Base-by-base conservation (phyloP, 2,888 invertebrate species). In the Tupiocoris notatus region DNA sequence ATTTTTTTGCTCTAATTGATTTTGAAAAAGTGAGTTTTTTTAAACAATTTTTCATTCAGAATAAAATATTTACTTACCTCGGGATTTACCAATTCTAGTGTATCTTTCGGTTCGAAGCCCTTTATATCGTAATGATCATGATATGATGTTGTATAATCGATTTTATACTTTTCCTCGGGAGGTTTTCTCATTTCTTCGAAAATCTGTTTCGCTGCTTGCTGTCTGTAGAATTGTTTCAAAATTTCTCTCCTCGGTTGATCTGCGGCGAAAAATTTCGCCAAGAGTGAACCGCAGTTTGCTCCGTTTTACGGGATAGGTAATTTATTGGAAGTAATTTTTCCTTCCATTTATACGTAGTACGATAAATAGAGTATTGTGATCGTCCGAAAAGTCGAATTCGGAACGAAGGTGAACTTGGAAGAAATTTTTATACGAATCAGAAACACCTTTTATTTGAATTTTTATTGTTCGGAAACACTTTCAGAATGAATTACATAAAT, bases 111-210 rank as follows among this genome's bases (percentile, higher is more conserved):
- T 9, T 70, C 54, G 23, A 76, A 76, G 24, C 58, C 68, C 3
- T 18, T 12, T 7, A 76, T 68, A 12, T 24, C 63, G 57, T 20
- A 76, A 6, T 68, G 18, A 3, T 68, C 68, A 1, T 76, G 22
- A 20, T 76, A 76, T 0, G 76, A 39, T 9, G 76, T 68, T 9
- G 56, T 22, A 62, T 25, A 57, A 67, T 68, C 62, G 18, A 62
- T 61, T 12, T 58, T 24, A 21, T 20, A 24, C 7, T 75, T 66
- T n/a, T 76, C 76, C 23, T 76, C 68, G 1, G 75, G 75, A 56
- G 61, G 24, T 25, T 67, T 61, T n/a, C 56, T 62, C 22, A 67
- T 16, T 54, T 76, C 68, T 39, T 76, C 68, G 62, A 76, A 76
- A 39, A 67, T 68, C 54, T 76, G 24, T 54, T 68, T 24, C 0